Evolutionary conservation across 2,888 invertebrate genomes (phyloP).

Genomic region (Perizoma flavofasciatum): DNA sequence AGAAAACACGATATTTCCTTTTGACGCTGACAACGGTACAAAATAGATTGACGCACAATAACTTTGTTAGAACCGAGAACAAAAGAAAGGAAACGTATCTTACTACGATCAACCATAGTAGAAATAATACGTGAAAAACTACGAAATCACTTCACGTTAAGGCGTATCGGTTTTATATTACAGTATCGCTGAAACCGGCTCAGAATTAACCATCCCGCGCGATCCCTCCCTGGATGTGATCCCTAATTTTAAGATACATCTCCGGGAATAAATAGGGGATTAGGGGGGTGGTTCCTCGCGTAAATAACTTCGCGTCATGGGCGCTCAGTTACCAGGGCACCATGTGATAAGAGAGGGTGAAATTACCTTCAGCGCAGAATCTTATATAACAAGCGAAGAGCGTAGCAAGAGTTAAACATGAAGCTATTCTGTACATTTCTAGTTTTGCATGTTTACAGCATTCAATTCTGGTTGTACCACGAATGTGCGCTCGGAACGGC

Average conservation of each 20-base stretch:
- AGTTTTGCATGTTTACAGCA: slow-evolving; percentile 40
- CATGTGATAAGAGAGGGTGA: slow-evolving; percentile 72
- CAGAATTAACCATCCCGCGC: slow-evolving; percentile 66
- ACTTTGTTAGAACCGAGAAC: slow-evolving; percentile 27
- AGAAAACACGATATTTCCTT: slow-evolving; percentile 39
- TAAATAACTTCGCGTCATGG: slow-evolving; percentile 80
- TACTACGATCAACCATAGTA: slow-evolving; percentile 23
- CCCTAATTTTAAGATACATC: slow-evolving; percentile 84
- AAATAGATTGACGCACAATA: slow-evolving; percentile 35
- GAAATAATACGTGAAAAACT: slow-evolving; percentile 11
- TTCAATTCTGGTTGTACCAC: slow-evolving; percentile 40
- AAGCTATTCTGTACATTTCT: slow-evolving; percentile 33
- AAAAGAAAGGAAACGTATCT: slow-evolving; percentile 27
- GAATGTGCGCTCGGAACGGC: slow-evolving; percentile 36
- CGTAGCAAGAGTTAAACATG: slow-evolving; percentile 37
- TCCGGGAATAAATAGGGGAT: slow-evolving; percentile 82
- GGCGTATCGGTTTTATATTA: slow-evolving; percentile 36
- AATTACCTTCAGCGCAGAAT: slow-evolving; percentile 65
- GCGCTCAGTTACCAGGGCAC: slow-evolving; percentile 55
- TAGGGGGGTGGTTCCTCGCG: slow-evolving; percentile 76
- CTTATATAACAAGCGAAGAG: slow-evolving; percentile 43
- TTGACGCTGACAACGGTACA: slow-evolving; percentile 27
- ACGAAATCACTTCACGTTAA: slow-evolving; percentile 51
- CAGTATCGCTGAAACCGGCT: slow-evolving; percentile 40
- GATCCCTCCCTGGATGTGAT: slow-evolving; percentile 69